Conservation (phyloP, 2,113 vertebrate genomes). For the Octodon degus region DNA sequence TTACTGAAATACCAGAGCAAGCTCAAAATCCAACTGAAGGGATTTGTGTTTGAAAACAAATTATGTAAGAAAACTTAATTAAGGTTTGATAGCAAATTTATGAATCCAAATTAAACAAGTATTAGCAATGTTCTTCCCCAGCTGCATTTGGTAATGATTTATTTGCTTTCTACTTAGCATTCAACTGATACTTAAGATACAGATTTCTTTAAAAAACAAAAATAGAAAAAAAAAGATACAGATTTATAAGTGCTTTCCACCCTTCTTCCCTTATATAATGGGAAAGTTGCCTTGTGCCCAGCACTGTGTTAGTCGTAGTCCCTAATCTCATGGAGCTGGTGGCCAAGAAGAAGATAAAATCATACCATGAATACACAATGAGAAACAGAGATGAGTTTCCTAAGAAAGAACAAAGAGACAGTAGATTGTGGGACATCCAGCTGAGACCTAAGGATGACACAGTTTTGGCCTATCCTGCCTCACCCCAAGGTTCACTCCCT, state of each 20-base stretch:
- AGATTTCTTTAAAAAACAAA: not conserved
- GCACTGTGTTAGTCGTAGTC: not conserved
- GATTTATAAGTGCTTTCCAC: not conserved
- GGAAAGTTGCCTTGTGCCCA: not conserved
- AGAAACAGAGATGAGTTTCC: not conserved
- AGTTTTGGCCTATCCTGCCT: not conserved
- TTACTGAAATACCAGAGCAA: not conserved
- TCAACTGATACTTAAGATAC: not conserved
- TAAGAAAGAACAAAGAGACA: not conserved
- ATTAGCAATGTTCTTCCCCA: not conserved
- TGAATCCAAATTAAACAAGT: not conserved
- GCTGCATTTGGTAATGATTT: not conserved
- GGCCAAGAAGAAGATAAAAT: not conserved
- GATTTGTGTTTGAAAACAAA: not conserved
- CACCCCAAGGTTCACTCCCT: not conserved
- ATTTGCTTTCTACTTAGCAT: slow-evolving; percentile 19
- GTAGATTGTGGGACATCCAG: not conserved
- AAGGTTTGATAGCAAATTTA: not conserved
- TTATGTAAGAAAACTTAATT: not conserved
- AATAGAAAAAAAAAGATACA: not conserved
- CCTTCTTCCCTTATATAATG: not conserved
- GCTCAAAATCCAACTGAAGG: slow-evolving; percentile 15
- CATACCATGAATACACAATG: too few relatives aligned
- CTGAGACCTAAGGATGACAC: not conserved
- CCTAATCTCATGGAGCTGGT: not conserved